Percentiles rank a stretch among this genome's conserved stretches.
phyloP scores from a whole-genome alignment of 2,113 vertebrate species.

The Dolichotis patagonum region DNA sequence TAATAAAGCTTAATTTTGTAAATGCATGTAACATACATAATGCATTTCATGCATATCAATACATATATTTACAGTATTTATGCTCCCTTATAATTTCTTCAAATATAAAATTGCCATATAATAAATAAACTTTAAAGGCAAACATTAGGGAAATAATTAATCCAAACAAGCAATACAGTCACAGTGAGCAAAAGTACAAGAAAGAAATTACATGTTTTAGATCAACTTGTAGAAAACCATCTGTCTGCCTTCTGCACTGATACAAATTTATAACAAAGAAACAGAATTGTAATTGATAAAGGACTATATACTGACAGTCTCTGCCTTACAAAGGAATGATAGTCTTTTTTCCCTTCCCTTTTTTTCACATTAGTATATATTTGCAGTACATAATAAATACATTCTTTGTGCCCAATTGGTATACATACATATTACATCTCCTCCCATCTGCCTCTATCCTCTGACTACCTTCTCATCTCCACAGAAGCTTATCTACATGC shows the following conservation, averaged over 20 bases:
- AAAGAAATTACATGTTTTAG: not conserved
- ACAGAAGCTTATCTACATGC: not conserved
- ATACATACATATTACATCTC: not conserved
- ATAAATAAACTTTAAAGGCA: constrained; percentile 15
- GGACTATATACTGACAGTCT: no score
- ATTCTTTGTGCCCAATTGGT: not conserved
- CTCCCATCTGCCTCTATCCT: not conserved
- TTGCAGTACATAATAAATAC: not conserved
- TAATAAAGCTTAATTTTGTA: constrained; percentile 4
- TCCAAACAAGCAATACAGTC: not conserved
- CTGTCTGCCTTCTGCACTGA: not conserved
- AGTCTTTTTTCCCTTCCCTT: not conserved
- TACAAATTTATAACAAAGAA: not conserved
- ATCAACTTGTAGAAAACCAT: not conserved
- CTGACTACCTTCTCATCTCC: not conserved
- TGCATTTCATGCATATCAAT: constrained; percentile 1
- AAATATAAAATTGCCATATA: not conserved
- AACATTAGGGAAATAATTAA: constrained; percentile 16
- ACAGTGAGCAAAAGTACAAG: not conserved
- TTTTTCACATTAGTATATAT: not conserved
- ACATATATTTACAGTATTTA: not conserved
- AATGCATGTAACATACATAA: not conserved
- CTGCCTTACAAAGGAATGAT: not conserved
- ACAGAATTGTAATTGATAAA: not conserved
- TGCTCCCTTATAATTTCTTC: not conserved